Conservation (phyloP, 2,888 invertebrate genomes). For the Seira ritae region DNA sequence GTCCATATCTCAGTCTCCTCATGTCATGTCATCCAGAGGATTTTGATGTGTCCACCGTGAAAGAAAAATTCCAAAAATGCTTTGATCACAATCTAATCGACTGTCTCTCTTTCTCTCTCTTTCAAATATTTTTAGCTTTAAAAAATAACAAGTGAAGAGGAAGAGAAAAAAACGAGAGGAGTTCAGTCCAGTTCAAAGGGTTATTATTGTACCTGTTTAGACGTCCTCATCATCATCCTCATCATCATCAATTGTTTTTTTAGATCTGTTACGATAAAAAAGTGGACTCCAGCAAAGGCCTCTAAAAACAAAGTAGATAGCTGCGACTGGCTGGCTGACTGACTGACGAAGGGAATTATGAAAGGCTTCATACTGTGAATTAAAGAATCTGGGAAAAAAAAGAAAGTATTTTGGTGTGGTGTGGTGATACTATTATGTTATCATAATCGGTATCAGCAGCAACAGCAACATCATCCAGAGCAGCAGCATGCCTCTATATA, state of each 20-base stretch:
- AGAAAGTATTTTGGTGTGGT: constrained; percentile 17
- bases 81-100: constrained; percentile 1
- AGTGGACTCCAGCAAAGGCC: constrained; percentile 10
- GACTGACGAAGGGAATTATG: constrained; percentile 18
- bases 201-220: neutral
- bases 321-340: neutral
- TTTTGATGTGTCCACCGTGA: no score
- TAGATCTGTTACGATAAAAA: constrained; percentile 11
- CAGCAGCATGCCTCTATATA: neutral
- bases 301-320: neutral
- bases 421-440: constrained; percentile 60
- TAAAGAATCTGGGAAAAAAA: constrained; percentile 32
- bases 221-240: neutral
- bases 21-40: no score
- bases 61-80: neutral
- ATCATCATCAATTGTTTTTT: neutral
- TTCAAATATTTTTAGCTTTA: neutral
- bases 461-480: no score
- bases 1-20: no score
- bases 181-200: constrained; percentile 16
- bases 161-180: neutral
- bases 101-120: neutral
- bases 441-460: constrained; percentile 43
- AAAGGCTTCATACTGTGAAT: constrained; percentile 62
- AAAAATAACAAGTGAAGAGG: neutral